Evolutionary conservation across 2,888 invertebrate genomes (phyloP).

Genomic region (Strigamia maritima): DNA sequence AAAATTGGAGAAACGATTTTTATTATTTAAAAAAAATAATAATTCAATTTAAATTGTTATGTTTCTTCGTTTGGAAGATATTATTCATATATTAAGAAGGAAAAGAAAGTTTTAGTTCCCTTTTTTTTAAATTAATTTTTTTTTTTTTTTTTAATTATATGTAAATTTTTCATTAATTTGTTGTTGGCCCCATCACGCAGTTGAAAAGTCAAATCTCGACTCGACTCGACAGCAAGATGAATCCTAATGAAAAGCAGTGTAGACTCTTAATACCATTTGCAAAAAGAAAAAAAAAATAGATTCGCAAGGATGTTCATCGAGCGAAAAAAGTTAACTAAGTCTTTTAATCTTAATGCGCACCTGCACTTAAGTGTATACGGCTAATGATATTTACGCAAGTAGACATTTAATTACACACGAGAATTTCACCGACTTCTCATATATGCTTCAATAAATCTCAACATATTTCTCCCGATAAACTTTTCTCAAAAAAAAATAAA

Average conservation of each 20-base stretch:
- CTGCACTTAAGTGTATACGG: constrained; percentile 20
- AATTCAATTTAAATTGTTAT: not conserved
- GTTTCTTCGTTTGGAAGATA: not conserved
- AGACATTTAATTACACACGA: constrained; percentile 27
- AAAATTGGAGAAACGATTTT: not conserved
- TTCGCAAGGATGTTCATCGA: constrained; percentile 27
- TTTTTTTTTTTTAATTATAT: not conserved
- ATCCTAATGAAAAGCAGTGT: constrained; percentile 29
- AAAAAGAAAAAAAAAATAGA: constrained; percentile 8
- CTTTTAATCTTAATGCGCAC: constrained; percentile 29
- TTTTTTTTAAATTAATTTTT: not conserved
- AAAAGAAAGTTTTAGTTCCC: not conserved
- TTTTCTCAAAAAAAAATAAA: not conserved
- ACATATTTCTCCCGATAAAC: not conserved
- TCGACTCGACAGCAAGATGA: constrained; percentile 18
- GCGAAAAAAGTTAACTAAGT: constrained; percentile 29
- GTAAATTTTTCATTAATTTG: constrained; percentile 13
- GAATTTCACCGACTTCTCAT: constrained; percentile 1
- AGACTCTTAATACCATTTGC: constrained; percentile 29
- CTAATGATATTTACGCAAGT: constrained; percentile 27
- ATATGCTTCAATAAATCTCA: not conserved
- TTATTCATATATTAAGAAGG: not conserved
- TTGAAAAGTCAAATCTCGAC: constrained; percentile 22
- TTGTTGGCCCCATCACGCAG: constrained; percentile 10
- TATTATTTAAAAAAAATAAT: not conserved